Evolutionary conservation across 2,888 invertebrate genomes (phyloP), one percentile per base, ranked within the genome.

Genomic region (Ormyrus pomaceus): DNA sequence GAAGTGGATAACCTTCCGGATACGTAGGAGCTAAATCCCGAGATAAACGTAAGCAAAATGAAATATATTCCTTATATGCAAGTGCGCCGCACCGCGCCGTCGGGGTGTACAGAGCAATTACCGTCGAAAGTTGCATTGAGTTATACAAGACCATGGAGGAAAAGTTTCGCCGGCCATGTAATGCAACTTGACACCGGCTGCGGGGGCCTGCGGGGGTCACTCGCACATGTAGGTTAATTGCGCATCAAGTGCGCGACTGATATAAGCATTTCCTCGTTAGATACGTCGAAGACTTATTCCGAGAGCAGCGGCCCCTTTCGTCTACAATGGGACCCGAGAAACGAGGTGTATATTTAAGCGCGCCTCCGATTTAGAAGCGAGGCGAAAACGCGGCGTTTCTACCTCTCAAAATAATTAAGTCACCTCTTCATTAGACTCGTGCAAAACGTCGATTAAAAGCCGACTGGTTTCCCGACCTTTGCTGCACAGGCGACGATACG

Each of bases 161-260:
- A 66, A 79, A 79, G 69, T 50, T 74, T 69, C 19, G 55, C 51
- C 72, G 48, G 66, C 46, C 53, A 11, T 62, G 55, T 59, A 80
- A 71, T 75, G 19, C 50, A 34, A 75, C 64, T 79, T 79, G 70
- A 75, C 61, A 59, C 46, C 46, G 13, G 46, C 19, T 19, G 19
- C 19, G 19, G 2, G 19, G 19, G 19, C 11, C 19, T 19, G 19
- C 45, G 48, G 55, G 80, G 83, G 82, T 83, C 83, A 83, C 79
- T 83, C 79, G 19, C 19, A 79, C 81, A 84, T 84, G 82, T 84
- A 83, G 83, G 84, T 83, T 84, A 84, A 84, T 84, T 84, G 82
- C 83, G 70, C 80, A 75, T 82, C 80, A 84, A 83, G 82, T 81
- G 84, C 72, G 19, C 19, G 82, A 66, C 78, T 73, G 80, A 77